These are phyloP conservation scores for Pterois miles DNA, from an alignment of 2,797 vertebrate genomes.

Conservation along the genomic window DNA sequence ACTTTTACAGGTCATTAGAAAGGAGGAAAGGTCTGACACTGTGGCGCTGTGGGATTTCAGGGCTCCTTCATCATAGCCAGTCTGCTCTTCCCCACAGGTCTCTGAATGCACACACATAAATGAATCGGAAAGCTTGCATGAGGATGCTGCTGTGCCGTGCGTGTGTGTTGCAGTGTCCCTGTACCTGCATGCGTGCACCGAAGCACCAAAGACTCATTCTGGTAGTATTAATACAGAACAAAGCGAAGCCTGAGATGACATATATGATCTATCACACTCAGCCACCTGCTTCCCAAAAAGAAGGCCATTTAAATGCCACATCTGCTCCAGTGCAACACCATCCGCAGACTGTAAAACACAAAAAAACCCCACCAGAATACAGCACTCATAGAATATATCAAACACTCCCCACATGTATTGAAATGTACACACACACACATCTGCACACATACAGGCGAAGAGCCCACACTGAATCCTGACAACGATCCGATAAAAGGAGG, in stretches of 20 bases:
- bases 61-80: slow-evolving; percentile 54
- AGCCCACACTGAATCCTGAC: slow-evolving; percentile 10
- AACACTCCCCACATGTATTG: background rate
- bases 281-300: slow-evolving; percentile 79
- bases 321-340: slow-evolving; percentile 61
- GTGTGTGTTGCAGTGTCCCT: background rate
- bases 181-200: background rate
- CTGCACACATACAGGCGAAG: background rate
- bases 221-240: slow-evolving; percentile 64
- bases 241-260: slow-evolving; percentile 70
- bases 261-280: slow-evolving; percentile 80
- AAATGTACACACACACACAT: background rate
- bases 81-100: slow-evolving; percentile 16
- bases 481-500: slow-evolving; percentile 7
- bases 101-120: background rate
- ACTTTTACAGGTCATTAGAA: slow-evolving; percentile 68
- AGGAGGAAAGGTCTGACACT: slow-evolving; percentile 54
- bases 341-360: slow-evolving; percentile 41
- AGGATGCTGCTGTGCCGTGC: background rate
- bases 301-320: slow-evolving; percentile 82
- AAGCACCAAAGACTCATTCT: slow-evolving; percentile 54
- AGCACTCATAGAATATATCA: slow-evolving; percentile 13
- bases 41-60: slow-evolving; percentile 39
- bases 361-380: slow-evolving; percentile 5
- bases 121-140: slow-evolving; percentile 4